Conservation (phyloP, 2,888 invertebrate species). For the Trichogramma evanescens region DNA sequence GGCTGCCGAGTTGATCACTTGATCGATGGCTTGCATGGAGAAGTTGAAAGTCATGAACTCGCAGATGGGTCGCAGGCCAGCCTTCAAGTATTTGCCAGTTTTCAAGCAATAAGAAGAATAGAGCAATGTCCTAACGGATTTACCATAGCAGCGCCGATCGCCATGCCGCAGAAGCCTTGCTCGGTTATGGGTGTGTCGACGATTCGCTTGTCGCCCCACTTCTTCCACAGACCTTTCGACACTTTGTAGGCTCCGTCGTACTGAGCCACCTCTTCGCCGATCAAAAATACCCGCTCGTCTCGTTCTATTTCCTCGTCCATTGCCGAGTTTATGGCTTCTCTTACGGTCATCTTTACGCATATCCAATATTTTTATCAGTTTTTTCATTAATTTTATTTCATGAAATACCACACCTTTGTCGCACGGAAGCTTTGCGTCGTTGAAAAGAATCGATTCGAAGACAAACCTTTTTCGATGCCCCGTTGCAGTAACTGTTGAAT, state of each 20-base stretch:
- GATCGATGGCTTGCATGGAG: conserved; percentile 69
- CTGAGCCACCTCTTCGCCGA: conserved; percentile 98
- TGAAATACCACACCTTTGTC: neutral
- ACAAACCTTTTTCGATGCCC: too few species aligned
- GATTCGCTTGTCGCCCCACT: conserved; percentile 93
- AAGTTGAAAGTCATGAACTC: conserved; percentile 75
- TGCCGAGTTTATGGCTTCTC: conserved; percentile 94
- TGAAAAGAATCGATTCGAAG: too few species aligned
- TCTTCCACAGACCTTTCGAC: conserved; percentile 89
- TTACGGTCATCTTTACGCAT: conserved; percentile 73
- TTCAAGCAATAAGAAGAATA: too few species aligned
- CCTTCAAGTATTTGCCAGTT: conserved; percentile 24
- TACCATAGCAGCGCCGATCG: conserved; percentile 87
- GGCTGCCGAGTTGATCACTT: conserved; percentile 53
- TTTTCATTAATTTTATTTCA: conserved; percentile 5
- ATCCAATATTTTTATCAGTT: neutral
- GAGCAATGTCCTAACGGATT: neutral
- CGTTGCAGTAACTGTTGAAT: too few species aligned
- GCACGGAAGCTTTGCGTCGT: too few species aligned
- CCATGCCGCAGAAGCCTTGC: conserved; percentile 92
- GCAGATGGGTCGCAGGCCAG: conserved; percentile 62
- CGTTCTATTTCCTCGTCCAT: conserved; percentile 94
- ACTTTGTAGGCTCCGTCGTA: conserved; percentile 98
- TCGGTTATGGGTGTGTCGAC: conserved; percentile 99
- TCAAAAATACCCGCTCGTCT: conserved; percentile 82